Evolutionary conservation across 2,113 vertebrate genomes (phyloP).

Genomic region (Hippocampus comes): DNA sequence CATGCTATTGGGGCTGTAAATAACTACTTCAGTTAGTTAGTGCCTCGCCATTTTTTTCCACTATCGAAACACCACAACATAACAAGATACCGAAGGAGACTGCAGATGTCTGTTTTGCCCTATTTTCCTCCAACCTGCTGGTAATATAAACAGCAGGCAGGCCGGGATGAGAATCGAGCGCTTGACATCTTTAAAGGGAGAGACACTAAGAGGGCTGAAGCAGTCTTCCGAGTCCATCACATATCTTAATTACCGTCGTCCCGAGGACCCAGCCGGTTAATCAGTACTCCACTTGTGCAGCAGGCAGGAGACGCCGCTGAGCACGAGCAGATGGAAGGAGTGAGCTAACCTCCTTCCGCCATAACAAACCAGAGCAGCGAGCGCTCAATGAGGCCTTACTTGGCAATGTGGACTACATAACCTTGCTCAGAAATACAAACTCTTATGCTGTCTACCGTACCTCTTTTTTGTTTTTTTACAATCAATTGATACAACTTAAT

Average conservation of each 20-base stretch:
- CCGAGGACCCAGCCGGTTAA: constrained; percentile 49
- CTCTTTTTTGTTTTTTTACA: too few species aligned
- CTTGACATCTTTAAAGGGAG: not conserved
- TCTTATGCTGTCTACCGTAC: not conserved
- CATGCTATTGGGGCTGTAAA: too few species aligned
- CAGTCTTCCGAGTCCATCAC: constrained; percentile 46
- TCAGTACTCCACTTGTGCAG: constrained; percentile 36
- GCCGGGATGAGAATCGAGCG: constrained; percentile 10
- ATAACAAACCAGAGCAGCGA: constrained; percentile 26
- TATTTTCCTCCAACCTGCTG: constrained; percentile 33
- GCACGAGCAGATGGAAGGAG: constrained; percentile 52
- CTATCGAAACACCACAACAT: not conserved
- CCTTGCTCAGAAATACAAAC: constrained; percentile 14
- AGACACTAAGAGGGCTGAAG: not conserved
- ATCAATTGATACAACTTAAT: too few species aligned
- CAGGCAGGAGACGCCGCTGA: constrained; percentile 30
- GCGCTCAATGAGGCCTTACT: constrained; percentile 49
- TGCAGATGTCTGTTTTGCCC: constrained; percentile 24
- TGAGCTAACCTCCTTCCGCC: constrained; percentile 28
- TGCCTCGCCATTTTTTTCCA: not conserved
- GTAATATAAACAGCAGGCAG: constrained; percentile 32
- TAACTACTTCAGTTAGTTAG: not conserved
- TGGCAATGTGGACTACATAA: constrained; percentile 49
- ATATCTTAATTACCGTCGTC: constrained; percentile 63
- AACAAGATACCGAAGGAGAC: not conserved